phyloP scores from a whole-genome alignment of 2,888 invertebrate genomes.

The Galerucella calmariensis region DNA sequence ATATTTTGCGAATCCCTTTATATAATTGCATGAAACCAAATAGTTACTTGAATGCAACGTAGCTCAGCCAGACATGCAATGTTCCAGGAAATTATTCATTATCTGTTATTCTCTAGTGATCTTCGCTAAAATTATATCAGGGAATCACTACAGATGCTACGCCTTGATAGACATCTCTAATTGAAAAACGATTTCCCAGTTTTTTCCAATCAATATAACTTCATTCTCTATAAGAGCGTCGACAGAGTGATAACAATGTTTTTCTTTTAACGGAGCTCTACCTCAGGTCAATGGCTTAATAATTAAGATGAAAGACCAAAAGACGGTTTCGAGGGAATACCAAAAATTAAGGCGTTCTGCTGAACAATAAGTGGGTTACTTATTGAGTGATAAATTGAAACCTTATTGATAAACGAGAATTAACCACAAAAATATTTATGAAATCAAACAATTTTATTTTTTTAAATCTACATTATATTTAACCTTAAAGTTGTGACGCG shows the following conservation, averaged over 20 bases:
- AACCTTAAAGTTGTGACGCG: too few species aligned
- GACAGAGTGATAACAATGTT: neutral
- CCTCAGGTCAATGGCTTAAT: neutral
- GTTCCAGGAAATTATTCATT: constrained; percentile 13
- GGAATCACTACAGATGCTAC: constrained; percentile 8
- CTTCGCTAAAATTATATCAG: neutral
- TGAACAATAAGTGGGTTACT: too few species aligned
- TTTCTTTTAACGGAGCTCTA: neutral
- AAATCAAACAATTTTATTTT: too few species aligned
- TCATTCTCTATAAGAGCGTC: neutral
- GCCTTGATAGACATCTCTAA: constrained; percentile 21
- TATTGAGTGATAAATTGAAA: too few species aligned
- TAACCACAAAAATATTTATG: too few species aligned
- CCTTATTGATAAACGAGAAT: too few species aligned
- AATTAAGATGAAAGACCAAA: too few species aligned
- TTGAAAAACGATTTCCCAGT: constrained; percentile 17
- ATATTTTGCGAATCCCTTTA: too few species aligned
- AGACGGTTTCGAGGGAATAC: too few species aligned
- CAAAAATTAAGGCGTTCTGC: neutral
- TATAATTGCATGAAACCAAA: neutral
- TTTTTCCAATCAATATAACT: constrained; percentile 17
- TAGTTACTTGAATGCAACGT: neutral
- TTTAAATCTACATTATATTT: too few species aligned
- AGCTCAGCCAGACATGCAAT: neutral
- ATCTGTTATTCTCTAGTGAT: constrained; percentile 4